Base-by-base conservation (phyloP, 2,113 vertebrate genomes). In the Fukomys damarensis region DNA sequence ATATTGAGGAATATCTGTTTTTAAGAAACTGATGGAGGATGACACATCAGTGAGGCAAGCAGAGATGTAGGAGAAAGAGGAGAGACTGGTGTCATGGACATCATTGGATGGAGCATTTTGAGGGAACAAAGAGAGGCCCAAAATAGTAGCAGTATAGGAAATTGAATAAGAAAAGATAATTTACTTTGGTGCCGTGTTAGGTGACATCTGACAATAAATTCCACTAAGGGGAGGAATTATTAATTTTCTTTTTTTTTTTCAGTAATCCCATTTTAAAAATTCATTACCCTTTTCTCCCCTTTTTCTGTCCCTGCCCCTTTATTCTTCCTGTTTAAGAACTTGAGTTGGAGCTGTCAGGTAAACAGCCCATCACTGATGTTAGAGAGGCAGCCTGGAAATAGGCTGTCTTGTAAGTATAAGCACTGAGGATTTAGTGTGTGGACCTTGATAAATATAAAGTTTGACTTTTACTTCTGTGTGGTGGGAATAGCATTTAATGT, bases 401-500 rank as follows among this genome's bases (percentile, higher is more conserved):
- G 56, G 35, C n/a, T 63, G 28, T 87, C 38, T 38, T 63, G 76
- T 95, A 89, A 96, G 46, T 74, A 61, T 43, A 70, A 94, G 7
- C 49, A 26, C 16, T n/a, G 46, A 81, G 54, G 20, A 80, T 81
- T 93, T 43, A n/a, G 35, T 58, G 14, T 86, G 35, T 77, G 35
- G 16, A 52, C 19, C 91, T 82, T 54, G 76, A 83, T 86, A 96
- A 96, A 92, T n/a, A 79, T 28, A 38, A 94, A 41, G 41, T 10
- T 84, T 77, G 65, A 70, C 65, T 89, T 94, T 92, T 95, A 54
- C 86, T 97, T 90, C 30, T 94, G 30, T 86, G 35, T 49, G 63
- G 58, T 95, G 85, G 89, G 91, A 97, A 97, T 58, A 90, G 28
- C 54, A 88, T 87, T 94, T 83, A 97, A 94, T 95, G 94, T 93